A percentile compares a stretch with the other conserved stretches of the same genome.
Conservation (phyloP, 1,140 invertebrate species). For the Drosophila carrolli region DNA sequence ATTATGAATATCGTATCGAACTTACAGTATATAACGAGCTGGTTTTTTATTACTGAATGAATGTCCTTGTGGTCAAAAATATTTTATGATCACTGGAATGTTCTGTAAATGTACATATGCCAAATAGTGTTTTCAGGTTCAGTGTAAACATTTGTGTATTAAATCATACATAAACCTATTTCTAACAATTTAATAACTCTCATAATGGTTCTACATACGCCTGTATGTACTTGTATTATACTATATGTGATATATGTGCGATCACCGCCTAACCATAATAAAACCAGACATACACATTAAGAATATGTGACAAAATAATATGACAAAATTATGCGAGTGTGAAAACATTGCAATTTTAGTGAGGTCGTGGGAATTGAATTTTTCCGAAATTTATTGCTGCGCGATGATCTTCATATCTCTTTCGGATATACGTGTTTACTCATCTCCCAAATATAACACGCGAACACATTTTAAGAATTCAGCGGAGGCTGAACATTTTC, state of each 20-base stretch:
- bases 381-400: slow-evolving; percentile 41
- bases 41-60: not conserved
- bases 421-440: slow-evolving; percentile 46
- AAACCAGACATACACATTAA: slow-evolving; percentile 29
- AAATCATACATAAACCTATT: slow-evolving; percentile 32
- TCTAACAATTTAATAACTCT: slow-evolving; percentile 35
- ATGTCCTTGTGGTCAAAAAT: slow-evolving; percentile 8
- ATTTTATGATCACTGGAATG: not conserved
- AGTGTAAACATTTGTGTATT: slow-evolving; percentile 30
- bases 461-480: slow-evolving; percentile 37
- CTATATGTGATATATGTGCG: slow-evolving; percentile 30
- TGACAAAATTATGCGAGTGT: slow-evolving; percentile 28
- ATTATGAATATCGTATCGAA: slow-evolving; percentile 77
- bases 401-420: slow-evolving; percentile 44
- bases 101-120: slow-evolving; percentile 12
- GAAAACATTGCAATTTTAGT: slow-evolving; percentile 25
- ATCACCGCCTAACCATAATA: slow-evolving; percentile 23
- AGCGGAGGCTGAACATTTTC: slow-evolving; percentile 35
- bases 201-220: slow-evolving; percentile 23
- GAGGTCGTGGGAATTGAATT: slow-evolving; percentile 37
- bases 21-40: slow-evolving; percentile 29
- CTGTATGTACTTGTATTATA: slow-evolving; percentile 16
- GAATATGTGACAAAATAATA: slow-evolving; percentile 20
- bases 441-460: slow-evolving; percentile 21
- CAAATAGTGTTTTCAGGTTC: slow-evolving; percentile 8